These are phyloP conservation scores for Chironomus tentans DNA, from an alignment of 2,888 invertebrate species.

Conservation along the genomic window DNA sequence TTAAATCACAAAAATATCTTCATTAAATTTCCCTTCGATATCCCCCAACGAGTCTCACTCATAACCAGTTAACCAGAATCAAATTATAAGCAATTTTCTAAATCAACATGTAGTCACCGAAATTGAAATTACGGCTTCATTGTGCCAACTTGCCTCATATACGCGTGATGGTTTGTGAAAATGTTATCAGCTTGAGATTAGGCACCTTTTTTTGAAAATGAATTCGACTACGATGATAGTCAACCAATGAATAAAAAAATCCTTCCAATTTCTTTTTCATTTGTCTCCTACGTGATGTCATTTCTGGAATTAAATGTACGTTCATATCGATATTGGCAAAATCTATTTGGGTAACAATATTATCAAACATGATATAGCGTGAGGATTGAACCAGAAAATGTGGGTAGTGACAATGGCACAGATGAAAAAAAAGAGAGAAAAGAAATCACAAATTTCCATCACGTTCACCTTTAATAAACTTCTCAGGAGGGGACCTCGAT, in stretches of 20 bases:
- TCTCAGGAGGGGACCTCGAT: not conserved
- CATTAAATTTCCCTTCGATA: too few relatives aligned
- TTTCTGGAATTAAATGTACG: not conserved
- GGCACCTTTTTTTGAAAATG: too few relatives aligned
- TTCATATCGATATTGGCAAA: not conserved
- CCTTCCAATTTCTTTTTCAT: not conserved
- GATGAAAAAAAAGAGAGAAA: not conserved
- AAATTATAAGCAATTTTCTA: not conserved
- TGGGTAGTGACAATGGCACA: not conserved
- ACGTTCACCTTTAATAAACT: slow-evolving; percentile 6
- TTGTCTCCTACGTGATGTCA: not conserved
- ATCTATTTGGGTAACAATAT: not conserved
- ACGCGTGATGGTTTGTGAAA: too few relatives aligned
- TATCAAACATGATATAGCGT: not conserved
- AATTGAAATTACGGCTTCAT: not conserved
- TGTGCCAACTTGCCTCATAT: too few relatives aligned
- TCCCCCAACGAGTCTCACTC: too few relatives aligned
- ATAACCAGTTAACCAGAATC: too few relatives aligned
- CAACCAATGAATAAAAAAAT: too few relatives aligned
- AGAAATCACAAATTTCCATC: not conserved
- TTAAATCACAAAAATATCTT: too few relatives aligned
- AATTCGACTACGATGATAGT: too few relatives aligned
- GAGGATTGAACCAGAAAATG: not conserved
- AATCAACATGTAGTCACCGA: not conserved
- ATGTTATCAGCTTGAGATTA: too few relatives aligned